These are phyloP conservation scores for Dasyornis broadbenti DNA, from an alignment of 2,113 vertebrate species.

Conservation along the genomic window DNA sequence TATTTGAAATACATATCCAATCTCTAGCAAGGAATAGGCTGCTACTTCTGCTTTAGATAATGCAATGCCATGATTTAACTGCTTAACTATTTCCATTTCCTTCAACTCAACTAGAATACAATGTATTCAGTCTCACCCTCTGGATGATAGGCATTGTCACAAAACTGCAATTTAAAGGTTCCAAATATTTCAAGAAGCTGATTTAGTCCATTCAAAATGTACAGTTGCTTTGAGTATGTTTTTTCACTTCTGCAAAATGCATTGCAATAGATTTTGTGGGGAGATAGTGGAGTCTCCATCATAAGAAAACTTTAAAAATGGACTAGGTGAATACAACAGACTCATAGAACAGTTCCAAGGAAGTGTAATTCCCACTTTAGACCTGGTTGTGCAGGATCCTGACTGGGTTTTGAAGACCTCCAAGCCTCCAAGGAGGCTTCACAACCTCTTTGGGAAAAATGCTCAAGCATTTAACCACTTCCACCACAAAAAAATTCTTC, in stretches of 20 bases:
- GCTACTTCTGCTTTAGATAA: background rate
- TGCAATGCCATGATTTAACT: background rate
- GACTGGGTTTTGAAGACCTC: background rate
- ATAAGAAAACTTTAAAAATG: background rate
- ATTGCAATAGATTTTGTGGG: background rate
- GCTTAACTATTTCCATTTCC: background rate
- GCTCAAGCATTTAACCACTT: fast-evolving
- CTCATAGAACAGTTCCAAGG: background rate
- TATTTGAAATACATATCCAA: background rate
- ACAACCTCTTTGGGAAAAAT: background rate
- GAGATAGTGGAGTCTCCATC: background rate
- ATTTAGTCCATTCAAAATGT: background rate
- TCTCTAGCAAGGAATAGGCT: background rate
- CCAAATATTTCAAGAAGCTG: background rate
- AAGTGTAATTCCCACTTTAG: background rate
- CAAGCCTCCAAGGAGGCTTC: background rate
- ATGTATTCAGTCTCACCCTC: background rate
- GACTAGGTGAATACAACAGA: background rate
- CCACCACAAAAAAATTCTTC: background rate
- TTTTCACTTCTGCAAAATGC: background rate
- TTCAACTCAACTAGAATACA: background rate
- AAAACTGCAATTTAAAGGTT: background rate
- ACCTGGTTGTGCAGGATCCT: background rate
- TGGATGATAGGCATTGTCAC: background rate
- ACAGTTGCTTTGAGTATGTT: background rate